phyloP scores from a whole-genome alignment of 2,113 vertebrate species.

The Cacatua alba region DNA sequence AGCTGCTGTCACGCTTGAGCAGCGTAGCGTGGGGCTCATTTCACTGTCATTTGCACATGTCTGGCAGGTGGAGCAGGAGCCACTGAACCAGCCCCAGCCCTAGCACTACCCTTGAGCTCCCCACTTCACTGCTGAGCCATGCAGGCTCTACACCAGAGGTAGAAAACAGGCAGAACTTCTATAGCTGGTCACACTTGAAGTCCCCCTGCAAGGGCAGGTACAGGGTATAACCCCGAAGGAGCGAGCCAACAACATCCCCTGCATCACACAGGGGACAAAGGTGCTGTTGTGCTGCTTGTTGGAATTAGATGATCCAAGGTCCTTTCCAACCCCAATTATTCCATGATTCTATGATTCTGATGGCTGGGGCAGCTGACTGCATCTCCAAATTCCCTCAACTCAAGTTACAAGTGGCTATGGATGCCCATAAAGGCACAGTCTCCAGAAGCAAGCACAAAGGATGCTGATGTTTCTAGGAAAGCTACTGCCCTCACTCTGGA shows the following conservation, averaged over 20 bases:
- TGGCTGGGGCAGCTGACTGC: neutral
- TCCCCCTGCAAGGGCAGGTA: neutral
- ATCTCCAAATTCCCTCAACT: neutral
- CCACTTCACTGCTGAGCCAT: neutral
- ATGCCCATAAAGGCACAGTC: neutral
- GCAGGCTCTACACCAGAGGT: too few species aligned
- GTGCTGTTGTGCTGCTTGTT: neutral
- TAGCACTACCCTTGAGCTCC: neutral
- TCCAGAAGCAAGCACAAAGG: neutral
- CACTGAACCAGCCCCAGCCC: neutral
- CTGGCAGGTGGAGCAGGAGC: constrained; percentile 71
- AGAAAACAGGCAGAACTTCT: neutral
- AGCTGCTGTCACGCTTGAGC: constrained; percentile 68
- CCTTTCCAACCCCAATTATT: neutral
- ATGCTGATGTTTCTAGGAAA: neutral
- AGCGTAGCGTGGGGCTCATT: constrained; percentile 4
- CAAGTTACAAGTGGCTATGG: neutral
- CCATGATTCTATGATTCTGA: neutral
- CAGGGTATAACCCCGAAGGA: neutral
- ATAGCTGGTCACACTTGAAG: neutral
- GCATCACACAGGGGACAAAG: neutral
- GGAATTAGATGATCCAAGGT: neutral
- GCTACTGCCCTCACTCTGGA: neutral
- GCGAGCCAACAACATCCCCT: neutral
- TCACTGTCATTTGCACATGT: constrained; percentile 46